phyloP scores from a whole-genome alignment of 2,113 vertebrate species.

The Poicephalus gulielmi region DNA sequence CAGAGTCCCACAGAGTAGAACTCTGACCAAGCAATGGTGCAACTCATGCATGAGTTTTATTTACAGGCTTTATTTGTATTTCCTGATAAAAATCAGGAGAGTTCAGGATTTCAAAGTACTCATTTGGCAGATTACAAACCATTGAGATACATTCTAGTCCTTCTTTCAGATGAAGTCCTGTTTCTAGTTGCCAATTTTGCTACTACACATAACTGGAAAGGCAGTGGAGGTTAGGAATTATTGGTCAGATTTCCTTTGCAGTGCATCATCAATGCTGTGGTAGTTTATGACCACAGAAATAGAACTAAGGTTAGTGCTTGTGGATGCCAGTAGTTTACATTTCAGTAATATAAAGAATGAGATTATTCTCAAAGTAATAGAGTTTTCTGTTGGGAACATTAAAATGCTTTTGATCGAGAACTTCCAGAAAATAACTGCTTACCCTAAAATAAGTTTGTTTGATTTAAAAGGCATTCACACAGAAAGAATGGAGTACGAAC shows the following conservation, averaged over 20 bases:
- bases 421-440: not conserved
- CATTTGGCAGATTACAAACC: not conserved
- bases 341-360: not conserved
- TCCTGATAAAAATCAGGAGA: not conserved
- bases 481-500: not conserved
- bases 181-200: not conserved
- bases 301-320: not conserved
- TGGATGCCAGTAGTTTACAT: not conserved
- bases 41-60: not conserved
- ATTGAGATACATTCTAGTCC: not conserved
- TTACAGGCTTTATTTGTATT: not conserved
- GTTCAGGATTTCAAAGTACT: not conserved
- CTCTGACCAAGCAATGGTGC: not conserved
- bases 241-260: not conserved
- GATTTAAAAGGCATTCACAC: not conserved
- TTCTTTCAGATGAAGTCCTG: not conserved
- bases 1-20: not conserved
- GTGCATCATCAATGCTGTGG: not conserved
- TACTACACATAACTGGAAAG: not conserved
- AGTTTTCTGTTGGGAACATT: not conserved
- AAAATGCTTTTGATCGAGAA: not conserved
- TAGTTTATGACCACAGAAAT: not conserved
- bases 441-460: not conserved
- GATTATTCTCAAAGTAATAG: not conserved
- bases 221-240: not conserved